Conservation (phyloP, 2,888 invertebrate genomes). For the Orthonevra nobilis region DNA sequence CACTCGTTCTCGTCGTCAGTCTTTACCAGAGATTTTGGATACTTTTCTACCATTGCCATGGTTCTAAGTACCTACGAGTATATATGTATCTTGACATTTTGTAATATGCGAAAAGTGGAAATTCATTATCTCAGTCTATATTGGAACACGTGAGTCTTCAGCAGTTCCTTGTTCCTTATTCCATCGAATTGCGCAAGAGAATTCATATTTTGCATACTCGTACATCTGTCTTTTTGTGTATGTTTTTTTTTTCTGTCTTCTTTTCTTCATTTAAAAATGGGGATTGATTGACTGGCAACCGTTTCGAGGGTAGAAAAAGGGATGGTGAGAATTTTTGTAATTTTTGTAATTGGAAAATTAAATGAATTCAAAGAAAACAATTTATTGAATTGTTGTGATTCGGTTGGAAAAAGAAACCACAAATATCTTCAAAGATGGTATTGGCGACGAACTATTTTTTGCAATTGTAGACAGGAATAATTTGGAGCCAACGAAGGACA, state of each 20-base stretch:
- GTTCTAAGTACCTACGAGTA: not conserved
- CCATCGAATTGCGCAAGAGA: constrained; percentile 19
- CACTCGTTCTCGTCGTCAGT: constrained; percentile 2
- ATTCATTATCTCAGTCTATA: constrained; percentile 32
- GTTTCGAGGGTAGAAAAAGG: not conserved
- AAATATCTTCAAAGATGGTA: too few species aligned
- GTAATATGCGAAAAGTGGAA: not conserved
- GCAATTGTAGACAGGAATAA: too few species aligned
- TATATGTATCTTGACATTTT: too few species aligned
- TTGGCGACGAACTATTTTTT: too few species aligned
- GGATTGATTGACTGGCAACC: constrained; percentile 28
- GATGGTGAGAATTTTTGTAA: too few species aligned
- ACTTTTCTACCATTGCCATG: too few species aligned
- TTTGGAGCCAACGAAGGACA: too few species aligned
- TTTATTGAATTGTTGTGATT: too few species aligned
- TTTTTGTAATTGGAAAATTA: too few species aligned
- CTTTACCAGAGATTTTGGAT: constrained; percentile 6
- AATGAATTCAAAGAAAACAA: constrained; percentile 10
- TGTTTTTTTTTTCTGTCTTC: not conserved
- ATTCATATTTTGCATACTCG: not conserved
- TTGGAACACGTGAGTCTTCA: constrained; percentile 26
- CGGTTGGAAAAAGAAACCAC: too few species aligned
- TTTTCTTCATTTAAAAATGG: not conserved
- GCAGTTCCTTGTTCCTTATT: too few species aligned
- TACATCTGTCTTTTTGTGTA: too few species aligned